Conservation (phyloP, 2,797 vertebrate species). For the Phylloscopus collybita region DNA sequence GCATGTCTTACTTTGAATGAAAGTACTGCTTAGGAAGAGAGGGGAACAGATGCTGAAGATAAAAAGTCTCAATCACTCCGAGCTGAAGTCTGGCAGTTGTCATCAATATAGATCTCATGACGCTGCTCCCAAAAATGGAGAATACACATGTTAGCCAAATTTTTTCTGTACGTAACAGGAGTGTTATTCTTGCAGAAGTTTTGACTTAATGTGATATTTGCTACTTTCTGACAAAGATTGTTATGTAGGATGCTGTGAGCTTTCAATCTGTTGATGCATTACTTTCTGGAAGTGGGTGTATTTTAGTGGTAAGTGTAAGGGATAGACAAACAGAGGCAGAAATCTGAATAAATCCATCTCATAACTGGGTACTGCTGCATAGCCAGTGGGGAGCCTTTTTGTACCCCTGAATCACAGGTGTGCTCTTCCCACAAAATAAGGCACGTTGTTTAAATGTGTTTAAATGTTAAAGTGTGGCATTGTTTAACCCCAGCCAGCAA, state of each 20-base stretch:
- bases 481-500: not conserved
- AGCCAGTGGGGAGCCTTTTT: not conserved
- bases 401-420: not conserved
- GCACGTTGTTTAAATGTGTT: accelerated
- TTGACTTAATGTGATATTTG: not conserved
- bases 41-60: not conserved
- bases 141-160: not conserved
- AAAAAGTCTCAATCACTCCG: not conserved
- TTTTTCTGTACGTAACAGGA: not conserved
- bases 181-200: not conserved
- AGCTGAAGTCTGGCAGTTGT: not conserved
- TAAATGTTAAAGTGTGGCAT: not conserved
- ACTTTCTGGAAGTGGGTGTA: not conserved
- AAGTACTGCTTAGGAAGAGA: not conserved
- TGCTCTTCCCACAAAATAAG: not conserved
- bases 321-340: constrained; percentile 2
- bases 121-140: not conserved
- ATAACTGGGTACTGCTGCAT: not conserved
- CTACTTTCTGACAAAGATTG: constrained; percentile 17
- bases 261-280: constrained; percentile 11
- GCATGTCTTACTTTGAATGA: not conserved
- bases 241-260: not conserved
- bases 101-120: not conserved
- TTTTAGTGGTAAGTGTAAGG: not conserved
- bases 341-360: not conserved